A percentile compares a stretch with the other conserved stretches of the same genome.
phyloP scores from a whole-genome alignment of 2,888 invertebrate genomes.

The Dasypogon diadema region DNA sequence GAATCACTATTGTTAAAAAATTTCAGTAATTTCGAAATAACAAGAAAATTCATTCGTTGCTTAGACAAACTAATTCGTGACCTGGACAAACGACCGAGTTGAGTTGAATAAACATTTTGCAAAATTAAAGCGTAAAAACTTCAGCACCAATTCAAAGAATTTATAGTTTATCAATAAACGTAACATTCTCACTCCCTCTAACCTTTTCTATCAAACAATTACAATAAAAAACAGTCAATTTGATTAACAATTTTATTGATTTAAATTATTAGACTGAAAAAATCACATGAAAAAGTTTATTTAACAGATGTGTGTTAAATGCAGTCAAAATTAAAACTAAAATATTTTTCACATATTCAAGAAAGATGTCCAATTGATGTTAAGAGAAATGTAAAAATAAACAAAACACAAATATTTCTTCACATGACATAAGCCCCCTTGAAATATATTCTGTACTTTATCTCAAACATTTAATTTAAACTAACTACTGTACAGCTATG shows the following conservation, averaged over 20 bases:
- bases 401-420: slow-evolving; percentile 20
- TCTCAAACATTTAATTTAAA: not conserved
- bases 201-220: too few relatives aligned
- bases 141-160: too few relatives aligned
- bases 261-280: slow-evolving; percentile 54
- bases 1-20: too few relatives aligned
- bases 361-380: slow-evolving; percentile 17
- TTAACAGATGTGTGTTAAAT: slow-evolving; percentile 55
- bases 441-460: not conserved
- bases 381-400: slow-evolving; percentile 17
- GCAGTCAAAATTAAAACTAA: slow-evolving; percentile 55
- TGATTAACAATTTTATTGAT: slow-evolving; percentile 53
- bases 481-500: slow-evolving; percentile 38
- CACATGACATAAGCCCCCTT: slow-evolving; percentile 7
- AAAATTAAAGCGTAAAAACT: too few relatives aligned
- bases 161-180: too few relatives aligned
- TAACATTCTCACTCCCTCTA: too few relatives aligned
- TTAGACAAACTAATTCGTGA: too few relatives aligned
- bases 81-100: too few relatives aligned
- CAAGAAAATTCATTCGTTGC: too few relatives aligned
- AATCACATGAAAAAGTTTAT: slow-evolving; percentile 56
- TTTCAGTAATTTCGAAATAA: too few relatives aligned
- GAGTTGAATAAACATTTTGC: too few relatives aligned
- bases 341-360: slow-evolving; percentile 33
- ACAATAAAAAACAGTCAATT: not conserved